Base-by-base conservation (phyloP, 2,888 invertebrate species). In the Merodon equestris region DNA sequence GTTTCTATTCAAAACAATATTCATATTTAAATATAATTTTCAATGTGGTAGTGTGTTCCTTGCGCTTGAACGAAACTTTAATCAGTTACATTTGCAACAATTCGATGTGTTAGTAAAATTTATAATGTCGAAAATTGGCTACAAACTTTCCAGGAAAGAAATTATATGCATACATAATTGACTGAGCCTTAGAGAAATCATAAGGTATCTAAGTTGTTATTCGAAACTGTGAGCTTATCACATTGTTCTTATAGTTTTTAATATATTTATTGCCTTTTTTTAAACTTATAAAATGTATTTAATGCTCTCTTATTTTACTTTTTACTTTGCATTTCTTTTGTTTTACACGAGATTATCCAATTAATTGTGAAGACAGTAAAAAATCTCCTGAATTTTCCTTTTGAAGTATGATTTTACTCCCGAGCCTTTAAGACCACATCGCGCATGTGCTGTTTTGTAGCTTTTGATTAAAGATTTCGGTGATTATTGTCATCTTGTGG, bases 111-210 rank as follows among this genome's bases (percentile, higher is more conserved):
- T 63, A 58, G 57, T 63, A 44, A 14, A 79, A 63, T 71, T 71
- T 64, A 74, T 57, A 68, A 79, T 63, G 51, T 67, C 73, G 50
- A 63, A 68, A 74, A 77, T 66, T 56, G 72, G 18, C 63, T 67
- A 66, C 60, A 77, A 77, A 61, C 63, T 79, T 74, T 68, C 40
- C 50, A 67, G 63, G 64, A 74, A 50, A 56, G 60, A 72, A 68
- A 79, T 73, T 74, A 73, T 79, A 64, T 79, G 79, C 79, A 79
- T 76, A 71, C 76, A 76, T 79, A 79, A 79, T 79, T 79, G 79
- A 79, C 79, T 63, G 63, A 48, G 73, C 79, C 58, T 74, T 58
- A n/a, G 58, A 68, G 54, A 73, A 74, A 74, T 67, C 79, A 79
- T 79, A 63, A 74, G 67, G 67, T 47, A 57, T 64, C 48, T 53